Conservation (phyloP, 2,797 vertebrate species). For the Tadarida brasiliensis region DNA sequence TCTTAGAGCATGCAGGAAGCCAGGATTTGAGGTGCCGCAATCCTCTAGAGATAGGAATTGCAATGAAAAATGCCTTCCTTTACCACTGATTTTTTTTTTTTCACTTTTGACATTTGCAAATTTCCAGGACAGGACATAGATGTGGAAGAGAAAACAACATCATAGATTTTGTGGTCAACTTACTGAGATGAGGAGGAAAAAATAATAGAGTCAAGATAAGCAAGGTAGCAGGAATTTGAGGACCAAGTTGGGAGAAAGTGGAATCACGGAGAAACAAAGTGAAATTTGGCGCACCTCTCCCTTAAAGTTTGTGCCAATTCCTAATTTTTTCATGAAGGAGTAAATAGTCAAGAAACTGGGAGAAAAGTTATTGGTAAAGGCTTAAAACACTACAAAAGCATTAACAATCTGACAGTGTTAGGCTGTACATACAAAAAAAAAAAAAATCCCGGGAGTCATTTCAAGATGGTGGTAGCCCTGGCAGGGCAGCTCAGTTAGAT, state of each 20-base stretch:
- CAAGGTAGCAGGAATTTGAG: background rate
- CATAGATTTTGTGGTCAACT: background rate
- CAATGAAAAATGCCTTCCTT: background rate
- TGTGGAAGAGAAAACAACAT: background rate
- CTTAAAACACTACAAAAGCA: background rate
- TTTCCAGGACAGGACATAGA: background rate
- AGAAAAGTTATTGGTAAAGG: background rate
- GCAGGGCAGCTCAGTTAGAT: background rate
- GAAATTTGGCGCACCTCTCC: background rate
- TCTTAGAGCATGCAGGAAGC: background rate
- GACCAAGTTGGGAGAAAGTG: background rate
- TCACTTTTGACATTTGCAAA: background rate
- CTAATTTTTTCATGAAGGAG: background rate
- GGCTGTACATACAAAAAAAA: background rate
- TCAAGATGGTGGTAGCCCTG: background rate
- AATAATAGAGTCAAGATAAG: background rate
- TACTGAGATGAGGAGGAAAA: background rate
- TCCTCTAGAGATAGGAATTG: constrained; percentile 3
- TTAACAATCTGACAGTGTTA: background rate
- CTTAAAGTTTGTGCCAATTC: background rate
- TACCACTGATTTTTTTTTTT: background rate
- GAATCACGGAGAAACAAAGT: background rate
- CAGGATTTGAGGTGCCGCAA: background rate
- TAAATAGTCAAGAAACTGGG: background rate
- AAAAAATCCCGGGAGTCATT: background rate